Conservation (phyloP, 2,797 vertebrate species). For the Falco biarmicus region DNA sequence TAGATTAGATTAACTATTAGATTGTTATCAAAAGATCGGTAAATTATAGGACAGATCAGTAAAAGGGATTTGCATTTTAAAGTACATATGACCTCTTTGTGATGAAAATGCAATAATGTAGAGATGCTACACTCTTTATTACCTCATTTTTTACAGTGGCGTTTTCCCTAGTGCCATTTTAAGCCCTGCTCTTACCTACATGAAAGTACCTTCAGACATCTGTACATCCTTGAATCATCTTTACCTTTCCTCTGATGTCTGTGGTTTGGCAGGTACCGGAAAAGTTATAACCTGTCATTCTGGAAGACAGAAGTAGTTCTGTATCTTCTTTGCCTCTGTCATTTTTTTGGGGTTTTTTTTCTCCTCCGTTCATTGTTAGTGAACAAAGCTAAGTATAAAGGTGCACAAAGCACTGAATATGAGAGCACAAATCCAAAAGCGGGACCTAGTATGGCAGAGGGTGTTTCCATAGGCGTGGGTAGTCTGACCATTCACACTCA, state of each 20-base stretch:
- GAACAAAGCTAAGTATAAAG: background rate
- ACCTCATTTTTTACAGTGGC: background rate
- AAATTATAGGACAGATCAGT: background rate
- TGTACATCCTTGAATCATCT: background rate
- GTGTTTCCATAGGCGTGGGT: background rate
- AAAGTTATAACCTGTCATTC: background rate
- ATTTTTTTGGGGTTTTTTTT: background rate
- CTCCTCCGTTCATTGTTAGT: background rate
- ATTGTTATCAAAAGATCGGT: background rate
- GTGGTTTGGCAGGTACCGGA: background rate
- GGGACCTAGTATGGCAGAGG: background rate
- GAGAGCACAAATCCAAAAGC: background rate
- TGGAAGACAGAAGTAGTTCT: background rate
- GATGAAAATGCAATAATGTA: background rate
- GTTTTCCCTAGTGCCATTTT: background rate
- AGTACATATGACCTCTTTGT: background rate
- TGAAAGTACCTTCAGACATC: background rate
- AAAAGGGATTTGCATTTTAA: background rate
- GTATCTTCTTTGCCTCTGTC: background rate
- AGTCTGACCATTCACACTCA: background rate
- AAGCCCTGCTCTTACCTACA: background rate
- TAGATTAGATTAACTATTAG: background rate
- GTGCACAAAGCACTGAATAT: background rate
- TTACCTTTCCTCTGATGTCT: background rate
- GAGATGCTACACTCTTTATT: background rate